A percentile compares a stretch with the other conserved stretches of the same genome.
Conservation (phyloP, 2,888 invertebrate species). For the Thymelicus sylvestris region DNA sequence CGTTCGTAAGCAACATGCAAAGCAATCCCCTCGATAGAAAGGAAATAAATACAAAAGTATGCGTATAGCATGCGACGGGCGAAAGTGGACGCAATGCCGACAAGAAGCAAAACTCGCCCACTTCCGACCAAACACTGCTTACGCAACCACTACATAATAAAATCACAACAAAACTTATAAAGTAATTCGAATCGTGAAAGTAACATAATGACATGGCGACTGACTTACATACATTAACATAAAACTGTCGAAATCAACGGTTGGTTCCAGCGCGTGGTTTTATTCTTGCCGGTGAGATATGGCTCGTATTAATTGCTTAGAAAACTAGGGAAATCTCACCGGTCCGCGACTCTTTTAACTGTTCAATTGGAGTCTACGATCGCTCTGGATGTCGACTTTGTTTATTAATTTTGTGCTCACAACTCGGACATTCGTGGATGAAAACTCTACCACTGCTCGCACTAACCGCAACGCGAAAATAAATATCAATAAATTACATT, state of each 20-base stretch:
- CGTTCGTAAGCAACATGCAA: constrained; percentile 41
- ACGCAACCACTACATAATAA: constrained; percentile 51
- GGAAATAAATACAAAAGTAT: constrained; percentile 42
- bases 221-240: constrained; percentile 75
- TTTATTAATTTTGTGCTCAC: constrained; percentile 75
- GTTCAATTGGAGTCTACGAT: constrained; percentile 67
- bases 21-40: constrained; percentile 41
- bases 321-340: constrained; percentile 17
- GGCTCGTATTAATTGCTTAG: background rate
- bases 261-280: constrained; percentile 51
- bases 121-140: constrained; percentile 43
- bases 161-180: constrained; percentile 59
- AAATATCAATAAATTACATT: constrained; percentile 59
- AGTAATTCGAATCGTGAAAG: constrained; percentile 40
- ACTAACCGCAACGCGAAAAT: constrained; percentile 63
- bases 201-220: constrained; percentile 78
- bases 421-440: constrained; percentile 78
- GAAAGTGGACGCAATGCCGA: constrained; percentile 34
- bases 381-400: constrained; percentile 78
- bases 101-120: constrained; percentile 19
- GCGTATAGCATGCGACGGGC: constrained; percentile 21
- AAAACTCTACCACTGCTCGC: constrained; percentile 72
- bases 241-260: constrained; percentile 56
- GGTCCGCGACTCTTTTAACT: constrained; percentile 35
- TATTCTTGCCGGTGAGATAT: constrained; percentile 13